Evolutionary conservation across 2,888 invertebrate species (phyloP), one percentile per base, ranked within the genome.

Genomic region (Pristionchus mayeri): DNA sequence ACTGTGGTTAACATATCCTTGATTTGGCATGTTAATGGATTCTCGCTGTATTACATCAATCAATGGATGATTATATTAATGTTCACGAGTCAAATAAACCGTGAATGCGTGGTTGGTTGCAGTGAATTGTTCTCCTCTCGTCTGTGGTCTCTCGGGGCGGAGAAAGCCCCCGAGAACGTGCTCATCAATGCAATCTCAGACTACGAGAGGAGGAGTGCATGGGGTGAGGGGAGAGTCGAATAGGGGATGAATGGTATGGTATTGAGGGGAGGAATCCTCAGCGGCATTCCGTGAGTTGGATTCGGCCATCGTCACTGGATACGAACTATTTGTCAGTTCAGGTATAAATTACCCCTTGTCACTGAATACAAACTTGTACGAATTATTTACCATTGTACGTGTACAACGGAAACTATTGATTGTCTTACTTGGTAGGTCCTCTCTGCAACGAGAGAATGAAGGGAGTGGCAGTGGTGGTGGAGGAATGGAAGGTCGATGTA

Each of bases 371-470:
- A 9, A 6, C 13, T 44, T 44, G 48, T 48, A 16, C 16, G 48
- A 16, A 48, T 48, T 48, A 16, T 11, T 16, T 7, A 48, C 11
- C 7, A 21, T 48, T 48, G 48, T 11, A 16, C n/a, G n/a, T n/a
- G n/a, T n/a, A n/a, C n/a, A n/a, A n/a, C n/a, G 54, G n/a, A 54
- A 21, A 54, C 4, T 54, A n/a, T 54, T n/a, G 21, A 16, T 54
- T 16, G 44, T 9, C 13, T 44, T 44, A 13, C 30, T 6, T 48
- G 21, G 95, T 96, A 63, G 99, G 99, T 0, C 98, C 98, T 0
- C 93, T 99, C 71, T 99, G 98, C 93, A 97, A 98, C 91, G 99
- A 99, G 93, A 97, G 98, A 2, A 95, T 99, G 95, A 96, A 96
- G 94, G 98, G 98, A 1, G 97, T 98, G 0, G 96, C 96, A 27